A percentile compares a stretch with the other conserved stretches of the same genome.
Conservation (phyloP, 2,113 vertebrate species). For the Pterocles orientalis region DNA sequence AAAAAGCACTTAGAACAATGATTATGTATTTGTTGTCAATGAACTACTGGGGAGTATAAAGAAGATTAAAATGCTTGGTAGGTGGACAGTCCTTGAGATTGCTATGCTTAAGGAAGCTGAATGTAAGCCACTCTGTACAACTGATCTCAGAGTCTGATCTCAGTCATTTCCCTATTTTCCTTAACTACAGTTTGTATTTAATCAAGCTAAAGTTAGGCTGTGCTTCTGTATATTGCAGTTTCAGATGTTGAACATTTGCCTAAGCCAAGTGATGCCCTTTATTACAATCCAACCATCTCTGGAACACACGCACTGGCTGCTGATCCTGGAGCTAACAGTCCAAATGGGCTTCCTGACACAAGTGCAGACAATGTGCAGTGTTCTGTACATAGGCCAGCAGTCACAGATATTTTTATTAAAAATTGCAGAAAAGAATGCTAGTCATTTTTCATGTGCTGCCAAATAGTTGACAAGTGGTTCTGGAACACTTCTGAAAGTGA, state of each 20-base stretch:
- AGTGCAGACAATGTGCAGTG: rapidly evolving
- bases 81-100: not conserved
- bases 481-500: not conserved
- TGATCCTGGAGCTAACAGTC: not conserved
- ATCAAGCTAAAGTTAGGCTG: not conserved
- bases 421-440: not conserved
- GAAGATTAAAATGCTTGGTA: not conserved
- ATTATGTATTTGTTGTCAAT: not conserved
- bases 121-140: not conserved
- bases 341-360: not conserved
- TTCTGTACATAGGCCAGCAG: not conserved
- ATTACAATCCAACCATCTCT: not conserved
- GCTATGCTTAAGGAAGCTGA: not conserved
- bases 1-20: not conserved
- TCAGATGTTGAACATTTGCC: not conserved
- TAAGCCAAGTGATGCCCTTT: not conserved
- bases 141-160: not conserved
- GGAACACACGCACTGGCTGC: not conserved
- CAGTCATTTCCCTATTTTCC: not conserved
- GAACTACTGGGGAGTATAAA: not conserved
- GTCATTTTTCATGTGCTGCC: not conserved
- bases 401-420: not conserved
- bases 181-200: not conserved
- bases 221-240: not conserved
- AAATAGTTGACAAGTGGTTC: not conserved